These are phyloP conservation scores for Adelosebastes latens DNA, from an alignment of 2,797 vertebrate genomes.

Conservation along the genomic window DNA sequence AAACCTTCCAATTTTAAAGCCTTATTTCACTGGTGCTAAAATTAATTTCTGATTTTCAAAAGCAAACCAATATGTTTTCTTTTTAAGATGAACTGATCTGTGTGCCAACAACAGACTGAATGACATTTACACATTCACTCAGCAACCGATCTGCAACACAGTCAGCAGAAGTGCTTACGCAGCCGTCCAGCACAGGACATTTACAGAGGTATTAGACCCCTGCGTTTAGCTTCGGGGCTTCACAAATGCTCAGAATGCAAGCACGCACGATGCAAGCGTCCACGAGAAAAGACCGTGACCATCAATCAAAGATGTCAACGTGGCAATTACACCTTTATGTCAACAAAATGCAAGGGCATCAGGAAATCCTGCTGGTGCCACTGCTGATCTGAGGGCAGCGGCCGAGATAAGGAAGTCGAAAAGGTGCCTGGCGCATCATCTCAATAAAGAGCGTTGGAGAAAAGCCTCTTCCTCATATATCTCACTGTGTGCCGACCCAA, in stretches of 20 bases:
- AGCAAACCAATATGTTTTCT: too few relatives aligned
- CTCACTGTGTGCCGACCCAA: conserved; percentile 52
- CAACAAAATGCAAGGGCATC: conserved; percentile 49
- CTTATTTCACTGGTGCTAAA: background rate
- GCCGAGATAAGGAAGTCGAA: conserved; percentile 64
- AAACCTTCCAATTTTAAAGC: background rate
- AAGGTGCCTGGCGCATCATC: conserved; percentile 47
- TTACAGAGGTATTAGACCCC: conserved; percentile 34
- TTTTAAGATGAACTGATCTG: background rate
- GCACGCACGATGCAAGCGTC: conserved; percentile 22
- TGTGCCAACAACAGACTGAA: background rate
- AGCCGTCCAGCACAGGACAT: conserved; percentile 30
- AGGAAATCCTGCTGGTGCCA: conserved; percentile 51
- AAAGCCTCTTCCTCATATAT: conserved; percentile 33
- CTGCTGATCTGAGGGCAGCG: conserved; percentile 42
- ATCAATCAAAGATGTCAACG: conserved; percentile 36
- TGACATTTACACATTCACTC: conserved; percentile 42
- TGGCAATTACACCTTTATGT: conserved; percentile 28
- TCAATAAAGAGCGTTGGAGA: conserved; percentile 44
- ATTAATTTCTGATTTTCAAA: background rate
- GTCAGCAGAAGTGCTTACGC: conserved; percentile 36
- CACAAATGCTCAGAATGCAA: conserved; percentile 40
- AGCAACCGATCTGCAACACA: conserved; percentile 29
- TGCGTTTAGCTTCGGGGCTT: conserved; percentile 11
- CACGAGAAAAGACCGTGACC: conserved; percentile 16